These are phyloP conservation scores for Microcebus tavaratra DNA, from an alignment of 2,113 vertebrate species.

Conservation along the genomic window DNA sequence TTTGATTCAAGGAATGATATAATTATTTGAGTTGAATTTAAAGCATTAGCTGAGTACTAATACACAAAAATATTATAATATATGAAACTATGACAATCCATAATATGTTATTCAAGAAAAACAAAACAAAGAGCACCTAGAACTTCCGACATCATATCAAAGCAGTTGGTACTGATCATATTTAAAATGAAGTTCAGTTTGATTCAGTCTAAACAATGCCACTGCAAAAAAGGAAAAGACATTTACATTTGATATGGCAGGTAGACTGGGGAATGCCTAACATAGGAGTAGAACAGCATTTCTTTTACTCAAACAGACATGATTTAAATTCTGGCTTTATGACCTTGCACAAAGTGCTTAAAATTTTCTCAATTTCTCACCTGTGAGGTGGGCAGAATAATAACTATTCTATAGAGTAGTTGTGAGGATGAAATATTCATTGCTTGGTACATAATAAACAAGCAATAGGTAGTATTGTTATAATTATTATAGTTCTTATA, in stretches of 20 bases:
- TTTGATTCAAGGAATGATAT: neutral
- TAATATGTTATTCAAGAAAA: neutral
- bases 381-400: neutral
- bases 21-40: neutral
- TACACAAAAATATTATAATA: neutral
- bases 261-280: neutral
- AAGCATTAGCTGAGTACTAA: neutral
- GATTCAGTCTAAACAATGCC: neutral
- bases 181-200: neutral
- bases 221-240: neutral
- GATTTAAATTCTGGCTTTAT: neutral
- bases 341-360: neutral
- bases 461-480: neutral
- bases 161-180: neutral
- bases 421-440: neutral
- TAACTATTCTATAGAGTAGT: neutral
- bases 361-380: neutral
- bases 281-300: neutral
- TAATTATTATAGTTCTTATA: neutral
- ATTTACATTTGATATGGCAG: neutral
- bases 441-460: neutral
- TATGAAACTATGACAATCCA: neutral
- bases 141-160: neutral
- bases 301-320: neutral
- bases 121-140: neutral